phyloP scores from a whole-genome alignment of 2,888 invertebrate genomes.

The Idaea biselata region DNA sequence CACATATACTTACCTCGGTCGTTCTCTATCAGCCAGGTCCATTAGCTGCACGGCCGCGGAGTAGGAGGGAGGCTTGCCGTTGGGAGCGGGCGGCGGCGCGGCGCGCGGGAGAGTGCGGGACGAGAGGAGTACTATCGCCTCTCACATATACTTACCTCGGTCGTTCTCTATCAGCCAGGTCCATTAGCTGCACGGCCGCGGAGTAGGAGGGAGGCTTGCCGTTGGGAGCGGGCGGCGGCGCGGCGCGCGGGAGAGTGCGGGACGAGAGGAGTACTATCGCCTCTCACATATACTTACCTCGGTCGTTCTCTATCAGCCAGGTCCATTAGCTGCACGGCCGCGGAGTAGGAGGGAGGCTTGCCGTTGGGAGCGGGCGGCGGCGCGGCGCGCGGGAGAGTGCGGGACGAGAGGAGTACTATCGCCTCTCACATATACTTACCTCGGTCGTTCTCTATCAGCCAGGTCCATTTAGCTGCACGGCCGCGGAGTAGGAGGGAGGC shows the following conservation, averaged over 20 bases:
- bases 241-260: conserved; percentile 75
- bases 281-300: too few species aligned
- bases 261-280: too few species aligned
- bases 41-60: conserved; percentile 82
- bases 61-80: conserved; percentile 80
- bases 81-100: conserved; percentile 85
- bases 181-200: conserved; percentile 81
- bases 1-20: conserved; percentile 55
- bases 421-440: too few species aligned
- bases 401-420: too few species aligned
- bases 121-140: too few species aligned
- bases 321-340: conserved; percentile 81
- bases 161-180: conserved; percentile 54
- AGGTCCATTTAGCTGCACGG: conserved; percentile 79
- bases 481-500: conserved; percentile 78
- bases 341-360: conserved; percentile 78
- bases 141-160: conserved; percentile 59
- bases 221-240: conserved; percentile 85
- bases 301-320: conserved; percentile 55
- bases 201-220: conserved; percentile 79
- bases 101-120: conserved; percentile 73
- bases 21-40: conserved; percentile 58
- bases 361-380: conserved; percentile 86
- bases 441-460: conserved; percentile 52
- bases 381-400: conserved; percentile 77